Evolutionary conservation across 2,797 vertebrate species (phyloP).

Genomic region (Anniella stebbinsi): DNA sequence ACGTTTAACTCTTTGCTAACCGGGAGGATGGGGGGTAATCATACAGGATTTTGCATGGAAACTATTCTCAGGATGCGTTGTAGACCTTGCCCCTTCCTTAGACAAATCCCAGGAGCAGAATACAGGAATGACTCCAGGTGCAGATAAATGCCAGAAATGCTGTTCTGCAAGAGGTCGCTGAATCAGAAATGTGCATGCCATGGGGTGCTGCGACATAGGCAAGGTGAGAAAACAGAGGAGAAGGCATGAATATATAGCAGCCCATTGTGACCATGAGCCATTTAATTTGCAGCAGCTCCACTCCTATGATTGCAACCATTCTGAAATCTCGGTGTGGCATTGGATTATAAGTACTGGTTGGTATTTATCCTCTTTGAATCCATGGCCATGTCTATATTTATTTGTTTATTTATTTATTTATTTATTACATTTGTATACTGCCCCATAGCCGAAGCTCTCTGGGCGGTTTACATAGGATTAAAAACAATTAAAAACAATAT

Average conservation of each 20-base stretch:
- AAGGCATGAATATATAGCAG: neutral
- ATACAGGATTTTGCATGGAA: neutral
- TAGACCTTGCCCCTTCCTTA: neutral
- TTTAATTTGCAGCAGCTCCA: neutral
- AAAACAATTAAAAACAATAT: no score
- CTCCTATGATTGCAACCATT: neutral
- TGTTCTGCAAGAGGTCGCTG: neutral
- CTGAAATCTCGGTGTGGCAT: neutral
- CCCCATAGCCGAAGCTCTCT: no score
- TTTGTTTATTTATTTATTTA: no score
- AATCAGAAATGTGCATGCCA: neutral
- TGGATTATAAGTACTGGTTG: neutral
- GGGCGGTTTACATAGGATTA: no score
- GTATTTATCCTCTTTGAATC: neutral
- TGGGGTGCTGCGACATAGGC: neutral
- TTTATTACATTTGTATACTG: no score
- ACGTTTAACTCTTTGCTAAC: neutral
- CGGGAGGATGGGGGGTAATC: neutral
- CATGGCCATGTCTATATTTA: no score
- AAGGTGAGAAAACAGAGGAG: neutral
- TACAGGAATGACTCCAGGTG: neutral
- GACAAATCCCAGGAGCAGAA: neutral
- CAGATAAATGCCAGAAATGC: neutral
- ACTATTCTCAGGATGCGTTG: neutral
- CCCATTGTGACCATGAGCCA: neutral